Evolutionary conservation across 2,888 invertebrate species (phyloP).

Genomic region (Machimus rusticus): DNA sequence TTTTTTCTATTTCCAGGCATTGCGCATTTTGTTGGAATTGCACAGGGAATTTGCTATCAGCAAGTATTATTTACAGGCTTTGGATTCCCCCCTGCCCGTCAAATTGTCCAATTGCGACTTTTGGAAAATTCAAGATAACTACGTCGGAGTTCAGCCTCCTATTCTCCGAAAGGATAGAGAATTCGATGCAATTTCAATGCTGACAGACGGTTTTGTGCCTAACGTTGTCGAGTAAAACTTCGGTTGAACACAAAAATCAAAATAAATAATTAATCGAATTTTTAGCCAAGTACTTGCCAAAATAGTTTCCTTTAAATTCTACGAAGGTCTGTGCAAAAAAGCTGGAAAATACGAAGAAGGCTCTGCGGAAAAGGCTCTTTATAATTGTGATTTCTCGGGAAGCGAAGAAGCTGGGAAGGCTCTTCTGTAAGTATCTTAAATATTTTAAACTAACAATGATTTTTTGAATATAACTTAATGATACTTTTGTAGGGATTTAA

Average conservation of each 20-base stretch:
- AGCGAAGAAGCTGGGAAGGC: constrained; percentile 79
- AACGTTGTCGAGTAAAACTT: neutral
- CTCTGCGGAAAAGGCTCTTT: constrained; percentile 73
- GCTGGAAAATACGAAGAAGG: constrained; percentile 81
- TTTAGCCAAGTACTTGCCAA: neutral
- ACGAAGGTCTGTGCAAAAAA: constrained; percentile 73
- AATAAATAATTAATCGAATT: neutral
- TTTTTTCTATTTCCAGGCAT: neutral
- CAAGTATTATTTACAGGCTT: neutral
- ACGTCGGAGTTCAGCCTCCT: neutral
- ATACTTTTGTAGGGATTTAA: constrained; percentile 67
- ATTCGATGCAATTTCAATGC: neutral
- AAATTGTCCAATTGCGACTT: constrained; percentile 1
- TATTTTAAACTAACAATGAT: neutral
- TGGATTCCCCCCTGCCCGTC: neutral
- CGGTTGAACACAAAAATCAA: neutral
- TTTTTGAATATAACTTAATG: constrained; percentile 47
- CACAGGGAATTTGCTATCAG: neutral
- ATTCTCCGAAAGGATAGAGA: neutral
- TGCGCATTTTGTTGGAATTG: neutral
- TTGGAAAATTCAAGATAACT: neutral
- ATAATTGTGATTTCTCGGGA: constrained; percentile 85
- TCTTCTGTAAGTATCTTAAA: constrained; percentile 65
- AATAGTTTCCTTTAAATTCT: constrained; percentile 69
- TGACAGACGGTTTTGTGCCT: neutral